Evolutionary conservation across 1,140 invertebrate genomes (phyloP), one percentile per base, ranked within the genome.

Genomic region (Colletes gigas): DNA sequence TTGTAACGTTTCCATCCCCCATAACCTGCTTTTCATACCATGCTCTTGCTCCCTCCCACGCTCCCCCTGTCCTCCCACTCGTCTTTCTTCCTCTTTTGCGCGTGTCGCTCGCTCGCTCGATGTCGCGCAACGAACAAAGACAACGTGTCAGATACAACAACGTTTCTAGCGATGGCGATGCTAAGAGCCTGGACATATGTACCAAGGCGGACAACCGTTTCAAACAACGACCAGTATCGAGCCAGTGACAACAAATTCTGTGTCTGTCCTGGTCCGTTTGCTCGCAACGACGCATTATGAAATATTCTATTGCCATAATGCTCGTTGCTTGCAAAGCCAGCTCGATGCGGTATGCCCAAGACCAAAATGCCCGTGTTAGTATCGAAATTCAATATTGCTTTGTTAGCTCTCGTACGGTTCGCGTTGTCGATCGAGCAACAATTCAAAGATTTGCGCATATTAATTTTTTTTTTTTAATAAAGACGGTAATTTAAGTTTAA

Each of bases 111-210:
- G 44, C 47, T 52, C 57, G 39, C 66, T 57, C 66, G 60, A 85
- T 67, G 81, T 52, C 57, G 71, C 73, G 80, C 82, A 84, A 86
- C 80, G 84, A 86, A 80, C 72, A 65, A 67, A 79, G 72, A 77
- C 76, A 82, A 69, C 84, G 50, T 76, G 86, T 86, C 82, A 82
- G 86, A 88, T 88, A 86, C 44, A 73, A 84, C 60, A 82, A 59
- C 74, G 69, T 86, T 79, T 60, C 85, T 55, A 54, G 60, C 79
- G 41, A 78, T 82, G 60, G 82, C 72, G 69, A 66, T 62, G 74
- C 76, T 54, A 78, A 84, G 78, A 44, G 44, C n/a, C 17, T 67
- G 44, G 65, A 44, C 41, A 21, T 19, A n/a, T n/a, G n/a, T n/a
- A n/a, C 44, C 44, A 19, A 15, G n/a, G 63, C 9, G 41, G 41